These are phyloP conservation scores for Xiphophorus couchianus DNA, from an alignment of 2,113 vertebrate species.

Conservation along the genomic window DNA sequence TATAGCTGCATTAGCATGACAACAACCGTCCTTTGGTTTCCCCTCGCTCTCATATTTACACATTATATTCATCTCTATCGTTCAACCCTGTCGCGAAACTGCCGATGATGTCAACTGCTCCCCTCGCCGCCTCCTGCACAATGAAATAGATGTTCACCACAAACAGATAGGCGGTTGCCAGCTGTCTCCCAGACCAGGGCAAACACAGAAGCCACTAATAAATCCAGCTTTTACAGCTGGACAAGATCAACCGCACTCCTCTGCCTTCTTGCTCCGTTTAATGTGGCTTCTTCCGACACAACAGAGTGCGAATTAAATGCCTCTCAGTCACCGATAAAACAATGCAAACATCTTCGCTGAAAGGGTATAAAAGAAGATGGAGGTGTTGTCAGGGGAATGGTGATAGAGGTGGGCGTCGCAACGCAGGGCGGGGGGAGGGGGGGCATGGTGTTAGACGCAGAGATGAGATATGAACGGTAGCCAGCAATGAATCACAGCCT, in stretches of 20 bases:
- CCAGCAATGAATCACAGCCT: slow-evolving; percentile 53
- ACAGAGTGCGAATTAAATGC: slow-evolving; percentile 71
- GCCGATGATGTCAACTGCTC: slow-evolving; percentile 74
- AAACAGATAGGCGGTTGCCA: slow-evolving; percentile 79
- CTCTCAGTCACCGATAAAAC: slow-evolving; percentile 80
- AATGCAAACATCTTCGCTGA: slow-evolving; percentile 75
- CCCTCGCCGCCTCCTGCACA: slow-evolving; percentile 68
- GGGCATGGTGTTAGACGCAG: slow-evolving; percentile 55
- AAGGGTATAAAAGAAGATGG: slow-evolving; percentile 73
- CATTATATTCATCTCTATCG: slow-evolving; percentile 82
- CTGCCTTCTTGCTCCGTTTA: slow-evolving; percentile 71
- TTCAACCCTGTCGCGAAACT: slow-evolving; percentile 71
- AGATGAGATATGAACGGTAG: slow-evolving; percentile 68
- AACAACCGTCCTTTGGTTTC: slow-evolving; percentile 74
- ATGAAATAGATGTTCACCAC: slow-evolving; percentile 78
- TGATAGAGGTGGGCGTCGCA: slow-evolving; percentile 48
- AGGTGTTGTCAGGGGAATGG: slow-evolving; percentile 69
- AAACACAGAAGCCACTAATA: slow-evolving; percentile 80
- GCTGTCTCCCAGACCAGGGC: slow-evolving; percentile 80
- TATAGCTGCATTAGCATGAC: slow-evolving; percentile 80
- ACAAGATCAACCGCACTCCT: slow-evolving; percentile 72
- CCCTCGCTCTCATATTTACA: slow-evolving; percentile 77
- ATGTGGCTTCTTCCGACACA: slow-evolving; percentile 71
- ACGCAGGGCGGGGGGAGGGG: background rate
- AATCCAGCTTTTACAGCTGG: slow-evolving; percentile 78